Evolutionary conservation across 2,888 invertebrate genomes (phyloP), one percentile per base, ranked within the genome.

Genomic region (Lasioglossum zephyrum): DNA sequence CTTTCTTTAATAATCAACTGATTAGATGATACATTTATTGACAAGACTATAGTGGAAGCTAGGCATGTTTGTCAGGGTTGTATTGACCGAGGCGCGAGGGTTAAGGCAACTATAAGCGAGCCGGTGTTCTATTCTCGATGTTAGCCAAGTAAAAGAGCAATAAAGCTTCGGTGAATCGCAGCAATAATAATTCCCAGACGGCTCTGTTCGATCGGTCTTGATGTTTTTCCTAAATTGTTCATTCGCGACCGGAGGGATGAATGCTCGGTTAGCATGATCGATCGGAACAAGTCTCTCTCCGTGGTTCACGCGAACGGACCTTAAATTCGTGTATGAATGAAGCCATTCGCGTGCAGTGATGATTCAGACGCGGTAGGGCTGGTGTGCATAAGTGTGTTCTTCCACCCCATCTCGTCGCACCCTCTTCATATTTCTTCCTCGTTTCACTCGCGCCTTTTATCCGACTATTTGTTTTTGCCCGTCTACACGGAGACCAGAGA

Each of bases 291-390:
- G 79, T 22, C 39, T 60, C 69, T 18, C 60, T 39, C 49, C 69
- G 26, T 11, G 57, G 16, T 57, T 69, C 69, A 57, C 79, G 77
- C 60, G 81, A 79, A 74, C 73, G 77, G 69, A 74, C 73, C 75
- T 87, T 82, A 84, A 87, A 89, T 87, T 82, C 83, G 74, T 72
- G 87, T 87, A 82, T 89, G 82, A 89, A 89, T 85, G 84, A 87
- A 89, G 75, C 81, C 79, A 83, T 81, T 86, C 85, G 84, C 84
- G 81, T 87, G 85, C 82, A 84, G 57, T n/a, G 87, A 81, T 80
- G 84, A 84, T 89, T 89, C 85, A 85, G 82, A 79, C 22, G 22
- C 4, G 69, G 11, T 11, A 39, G 69, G 69, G 39, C 72, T 78
- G 60, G 26, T 53, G 78, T 72, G 72, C 77, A 47, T 47, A 73